These are phyloP conservation scores for Ceratosolen solmsi DNA, from an alignment of 1,140 invertebrate genomes.

Conservation along the genomic window DNA sequence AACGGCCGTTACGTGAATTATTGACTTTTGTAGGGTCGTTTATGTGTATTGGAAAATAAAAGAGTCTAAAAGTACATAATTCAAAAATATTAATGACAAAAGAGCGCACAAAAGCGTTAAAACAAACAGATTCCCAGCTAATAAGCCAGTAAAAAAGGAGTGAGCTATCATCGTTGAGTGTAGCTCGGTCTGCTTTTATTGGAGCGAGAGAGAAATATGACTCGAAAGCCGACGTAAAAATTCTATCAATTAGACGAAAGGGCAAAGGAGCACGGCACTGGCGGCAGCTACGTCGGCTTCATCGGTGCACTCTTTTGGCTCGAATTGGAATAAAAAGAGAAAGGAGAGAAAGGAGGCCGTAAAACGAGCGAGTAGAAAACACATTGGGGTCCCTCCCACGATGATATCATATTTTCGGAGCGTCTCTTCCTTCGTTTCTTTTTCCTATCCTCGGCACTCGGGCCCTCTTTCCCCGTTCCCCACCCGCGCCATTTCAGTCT, in stretches of 20 bases:
- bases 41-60: not conserved
- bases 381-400: slow-evolving; percentile 52
- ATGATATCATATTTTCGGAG: slow-evolving; percentile 54
- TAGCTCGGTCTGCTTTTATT: not conserved
- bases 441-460: not conserved
- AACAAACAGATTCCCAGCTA: slow-evolving; percentile 35
- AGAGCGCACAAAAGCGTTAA: slow-evolving; percentile 15
- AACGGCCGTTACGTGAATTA: not conserved
- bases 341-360: slow-evolving; percentile 35
- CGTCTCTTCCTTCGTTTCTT: slow-evolving; percentile 29
- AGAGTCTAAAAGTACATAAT: slow-evolving; percentile 20
- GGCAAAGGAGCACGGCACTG: not conserved
- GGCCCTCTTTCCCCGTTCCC: slow-evolving; percentile 11
- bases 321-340: slow-evolving; percentile 28
- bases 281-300: not conserved
- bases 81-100: slow-evolving; percentile 24
- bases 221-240: slow-evolving; percentile 41
- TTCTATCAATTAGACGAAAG: slow-evolving; percentile 46
- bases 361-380: slow-evolving; percentile 51
- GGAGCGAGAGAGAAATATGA: slow-evolving; percentile 31
- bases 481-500: too few species aligned
- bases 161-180: slow-evolving; percentile 8
- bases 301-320: slow-evolving; percentile 40
- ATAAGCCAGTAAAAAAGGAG: slow-evolving; percentile 26
- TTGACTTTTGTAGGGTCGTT: not conserved